Base-by-base conservation (phyloP, 92 coral and sea anemone genomes). In the Zoanthus gigantus region DNA sequence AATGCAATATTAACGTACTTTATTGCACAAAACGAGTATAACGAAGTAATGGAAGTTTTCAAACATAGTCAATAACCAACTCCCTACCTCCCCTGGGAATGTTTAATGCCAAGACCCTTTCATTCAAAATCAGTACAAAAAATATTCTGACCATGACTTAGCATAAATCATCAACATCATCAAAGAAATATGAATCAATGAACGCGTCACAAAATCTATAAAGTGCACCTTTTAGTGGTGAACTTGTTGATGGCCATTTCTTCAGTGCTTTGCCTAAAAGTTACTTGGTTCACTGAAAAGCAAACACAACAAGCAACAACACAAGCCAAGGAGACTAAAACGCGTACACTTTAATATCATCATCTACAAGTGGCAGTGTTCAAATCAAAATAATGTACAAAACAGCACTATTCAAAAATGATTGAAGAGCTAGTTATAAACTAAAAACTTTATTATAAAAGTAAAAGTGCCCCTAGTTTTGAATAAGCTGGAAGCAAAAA, bases 271-370 rank as follows among this genome's bases (percentile, higher is more conserved):
- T 53, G 31, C 13, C 18, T 15, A 13, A 65, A 37, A 2, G 85
- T 28, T 30, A 10, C 75, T 81, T 67, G 63, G 47, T 81, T 56
- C 85, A 81, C 85, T 81, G 85, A 81, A 81, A 81, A 66, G 85
- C 74, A 81, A 81, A 66, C 53, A 12, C 60, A 81, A 50, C 63
- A 58, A 37, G 23, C 16, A 81, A 81, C 72, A 65, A 81, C 18
- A 81, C 85, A 81, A 30, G 17, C 11, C 85, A 2, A 81, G 76
- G 67, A 58, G 85, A 47, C 67, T 67, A 81, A 81, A 81, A 81
- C 23, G 85, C 23, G 85, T 81, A 67, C 47, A 56, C 85, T 81
- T 81, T 81, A 81, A 81, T 81, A 81, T 60, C 84, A 81, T 65
- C 85, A 81, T 76, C 80, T 52, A 66, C 54, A 81, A 81, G 46